These are phyloP conservation scores for Habropoda laboriosa DNA, from an alignment of 1,140 invertebrate genomes.

Conservation along the genomic window DNA sequence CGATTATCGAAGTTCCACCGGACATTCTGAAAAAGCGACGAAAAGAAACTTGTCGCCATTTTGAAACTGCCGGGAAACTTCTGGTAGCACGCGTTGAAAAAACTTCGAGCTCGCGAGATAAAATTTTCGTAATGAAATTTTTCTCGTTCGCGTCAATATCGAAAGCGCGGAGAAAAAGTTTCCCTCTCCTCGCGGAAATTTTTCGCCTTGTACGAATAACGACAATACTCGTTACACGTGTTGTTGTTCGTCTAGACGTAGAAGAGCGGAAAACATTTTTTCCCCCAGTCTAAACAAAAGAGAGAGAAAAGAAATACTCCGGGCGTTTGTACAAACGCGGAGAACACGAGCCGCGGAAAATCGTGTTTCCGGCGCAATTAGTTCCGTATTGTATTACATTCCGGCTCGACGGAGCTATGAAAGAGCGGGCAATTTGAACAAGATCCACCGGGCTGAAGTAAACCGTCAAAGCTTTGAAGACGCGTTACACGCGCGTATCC, in stretches of 20 bases:
- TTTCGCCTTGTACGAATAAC: neutral
- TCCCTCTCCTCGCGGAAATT: too few relatives aligned
- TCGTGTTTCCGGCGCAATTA: conserved; percentile 32
- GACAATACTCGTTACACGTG: neutral
- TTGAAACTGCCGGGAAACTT: too few relatives aligned
- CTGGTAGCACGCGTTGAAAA: neutral
- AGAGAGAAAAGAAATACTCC: too few relatives aligned
- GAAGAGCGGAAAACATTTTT: too few relatives aligned
- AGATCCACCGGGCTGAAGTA: neutral
- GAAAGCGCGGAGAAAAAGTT: too few relatives aligned
- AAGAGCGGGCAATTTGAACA: conserved; percentile 26
- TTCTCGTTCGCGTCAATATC: neutral
- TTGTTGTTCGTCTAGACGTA: neutral
- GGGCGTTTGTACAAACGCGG: neutral
- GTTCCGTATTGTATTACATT: conserved; percentile 22
- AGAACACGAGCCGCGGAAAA: neutral
- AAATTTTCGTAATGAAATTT: neutral
- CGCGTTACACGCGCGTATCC: too few relatives aligned
- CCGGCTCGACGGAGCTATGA: neutral
- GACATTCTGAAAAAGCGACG: too few relatives aligned
- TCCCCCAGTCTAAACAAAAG: neutral
- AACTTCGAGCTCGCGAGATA: too few relatives aligned
- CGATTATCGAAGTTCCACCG: too few relatives aligned
- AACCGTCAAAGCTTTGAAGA: conserved; percentile 1
- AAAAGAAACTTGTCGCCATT: too few relatives aligned